These are phyloP conservation scores for Hypanus sabinus DNA, from an alignment of 2,113 vertebrate species.

Conservation along the genomic window DNA sequence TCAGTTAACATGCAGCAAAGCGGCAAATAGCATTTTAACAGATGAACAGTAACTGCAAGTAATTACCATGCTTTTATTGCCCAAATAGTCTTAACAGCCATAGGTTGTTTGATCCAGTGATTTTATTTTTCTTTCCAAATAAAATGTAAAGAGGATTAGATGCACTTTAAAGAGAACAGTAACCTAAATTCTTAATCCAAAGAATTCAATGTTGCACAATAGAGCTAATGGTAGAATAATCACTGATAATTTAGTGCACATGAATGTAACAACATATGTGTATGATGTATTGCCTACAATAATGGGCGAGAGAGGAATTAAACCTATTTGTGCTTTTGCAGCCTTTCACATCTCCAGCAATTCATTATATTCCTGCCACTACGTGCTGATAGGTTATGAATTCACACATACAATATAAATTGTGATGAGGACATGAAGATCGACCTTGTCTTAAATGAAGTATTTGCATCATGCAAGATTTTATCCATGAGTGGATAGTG, in stretches of 20 bases:
- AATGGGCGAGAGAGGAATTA: no score
- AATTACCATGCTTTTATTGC: conserved; percentile 22
- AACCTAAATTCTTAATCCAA: background rate
- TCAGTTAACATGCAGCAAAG: conserved; percentile 29
- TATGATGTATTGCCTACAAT: no score
- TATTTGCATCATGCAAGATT: no score
- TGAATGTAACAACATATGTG: no score
- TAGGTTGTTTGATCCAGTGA: background rate
- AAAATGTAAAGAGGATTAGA: background rate
- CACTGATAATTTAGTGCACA: background rate
- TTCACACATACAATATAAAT: no score
- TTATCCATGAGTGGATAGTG: no score
- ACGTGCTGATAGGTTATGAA: no score
- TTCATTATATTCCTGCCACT: no score
- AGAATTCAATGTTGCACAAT: background rate
- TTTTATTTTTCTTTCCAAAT: background rate
- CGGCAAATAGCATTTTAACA: conserved; percentile 36
- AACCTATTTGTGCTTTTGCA: no score
- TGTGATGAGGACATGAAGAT: no score
- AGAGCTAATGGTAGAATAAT: background rate
- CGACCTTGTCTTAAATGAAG: no score
- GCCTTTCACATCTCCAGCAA: no score
- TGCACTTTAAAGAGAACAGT: background rate
- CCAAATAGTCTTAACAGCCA: conserved; percentile 4
- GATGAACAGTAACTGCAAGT: conserved; percentile 27